Evolutionary conservation across 1,140 invertebrate genomes (phyloP), one percentile per base, ranked within the genome.

Genomic region (Anoplolepis gracilipes): DNA sequence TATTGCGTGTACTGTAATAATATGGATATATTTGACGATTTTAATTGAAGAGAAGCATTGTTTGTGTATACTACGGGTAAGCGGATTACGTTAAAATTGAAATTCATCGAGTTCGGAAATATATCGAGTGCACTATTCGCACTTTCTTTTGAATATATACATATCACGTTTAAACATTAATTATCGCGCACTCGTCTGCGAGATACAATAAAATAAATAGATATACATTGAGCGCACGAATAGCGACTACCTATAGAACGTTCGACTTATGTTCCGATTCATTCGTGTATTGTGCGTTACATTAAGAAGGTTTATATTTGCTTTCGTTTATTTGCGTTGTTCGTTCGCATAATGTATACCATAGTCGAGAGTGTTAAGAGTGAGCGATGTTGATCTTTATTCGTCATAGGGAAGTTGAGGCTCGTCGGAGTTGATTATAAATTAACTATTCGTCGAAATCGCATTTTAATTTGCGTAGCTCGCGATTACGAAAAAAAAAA

Each of bases 101-200:
- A 28, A 79, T 36, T 53, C 6, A 39, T n/a, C n/a, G n/a, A n/a
- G n/a, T n/a, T n/a, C 11, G 57, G 22, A 84, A 57, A 62, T 53
- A 36, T 30, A 64, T 64, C 42, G 61, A 57, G 72, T n/a, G 72
- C 28, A 76, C 39, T 46, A 36, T 42, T 55, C 25, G 75, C 65
- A 64, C n/a, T 85, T 69, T 79, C 64, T 49, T 49, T 72, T 16
- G 2, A 65, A 75, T 61, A 72, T 55, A 87, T 88, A 90, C 88
- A 90, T 90, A 90, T 90, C 89, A 90, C 33, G 36, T 73, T 82
- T 73, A 39, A 49, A 55, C 30, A 33, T 73, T 55, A 72, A 72
- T 78, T 49, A 67, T 82, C 10, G 36, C 16, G 49, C 25, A 36
- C 25, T 72, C 25, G 33, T 59, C 19, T 28, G 33, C 19, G 16